Base-by-base conservation (phyloP, 2,888 invertebrate genomes). In the Papilio gigon region DNA sequence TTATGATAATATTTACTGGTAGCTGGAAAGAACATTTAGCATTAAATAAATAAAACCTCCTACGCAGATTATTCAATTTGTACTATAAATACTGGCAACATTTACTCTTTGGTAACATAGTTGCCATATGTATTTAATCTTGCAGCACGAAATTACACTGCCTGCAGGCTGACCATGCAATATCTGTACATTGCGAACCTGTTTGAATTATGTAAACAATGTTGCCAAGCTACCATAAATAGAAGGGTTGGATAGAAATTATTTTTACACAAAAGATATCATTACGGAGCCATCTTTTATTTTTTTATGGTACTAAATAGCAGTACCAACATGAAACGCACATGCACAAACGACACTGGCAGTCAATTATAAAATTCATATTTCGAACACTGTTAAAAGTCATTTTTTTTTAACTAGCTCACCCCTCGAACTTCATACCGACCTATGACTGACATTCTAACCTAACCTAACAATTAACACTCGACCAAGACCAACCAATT, bases 111-210 rank as follows among this genome's bases (percentile, higher is more conserved):
- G 35, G 59, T 50, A 68, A 42, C 35, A 59, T 58, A 11, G 17
- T 56, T 40, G 64, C 40, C 47, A 53, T 68, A 68, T 60, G 20
- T 53, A 65, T 50, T 65, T 60, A 65, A 65, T 65, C 65, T 65
- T 50, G 59, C 68, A 37, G 30, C 59, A 64, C 63, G 58, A 69
- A 69, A 65, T 61, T 69, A 53, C 50, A 14, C 35, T 64, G 68
- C 68, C 69, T 56, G 53, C 53, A 33, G 69, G 69, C 69, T 40
- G 56, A 60, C 35, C 69, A 61, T 65, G 69, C 68, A 65, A 65
- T 65, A 65, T 53, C 68, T 59, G 64, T 27, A 47, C 64, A 62
- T 33, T 56, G 11, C n/a, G 9, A 50, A 61, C 50, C 40, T 12
- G 60, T 60, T 61, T 61, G 47, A 61, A 53, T 61, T 67, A 40